phyloP scores from a whole-genome alignment of 2,797 vertebrate genomes.

The Lerista edwardsae region DNA sequence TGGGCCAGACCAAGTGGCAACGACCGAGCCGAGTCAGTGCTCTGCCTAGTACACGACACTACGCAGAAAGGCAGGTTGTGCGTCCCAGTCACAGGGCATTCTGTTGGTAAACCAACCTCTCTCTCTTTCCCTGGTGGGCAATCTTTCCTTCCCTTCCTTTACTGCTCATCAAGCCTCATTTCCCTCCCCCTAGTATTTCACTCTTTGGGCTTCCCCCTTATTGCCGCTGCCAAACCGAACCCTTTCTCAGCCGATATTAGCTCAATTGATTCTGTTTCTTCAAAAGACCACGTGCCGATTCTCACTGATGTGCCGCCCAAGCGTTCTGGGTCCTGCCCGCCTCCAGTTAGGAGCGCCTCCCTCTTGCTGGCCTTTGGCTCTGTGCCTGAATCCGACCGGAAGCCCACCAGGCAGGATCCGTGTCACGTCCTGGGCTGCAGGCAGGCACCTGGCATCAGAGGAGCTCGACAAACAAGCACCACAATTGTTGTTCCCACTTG shows the following conservation, averaged over 20 bases:
- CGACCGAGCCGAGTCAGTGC: too few species aligned
- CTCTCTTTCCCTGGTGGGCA: neutral
- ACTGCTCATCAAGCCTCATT: too few species aligned
- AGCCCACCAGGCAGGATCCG: neutral
- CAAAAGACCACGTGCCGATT: neutral
- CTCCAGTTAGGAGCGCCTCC: neutral
- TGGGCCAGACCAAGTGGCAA: too few species aligned
- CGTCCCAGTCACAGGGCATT: too few species aligned
- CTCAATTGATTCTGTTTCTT: neutral
- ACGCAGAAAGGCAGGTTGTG: too few species aligned
- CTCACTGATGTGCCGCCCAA: neutral
- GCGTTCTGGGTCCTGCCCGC: neutral
- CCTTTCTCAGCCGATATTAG: too few species aligned
- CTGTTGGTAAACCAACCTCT: too few species aligned
- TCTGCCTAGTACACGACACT: too few species aligned
- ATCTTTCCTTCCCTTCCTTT: neutral
- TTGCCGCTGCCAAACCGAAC: neutral
- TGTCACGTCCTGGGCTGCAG: too few species aligned
- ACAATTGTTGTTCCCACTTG: neutral
- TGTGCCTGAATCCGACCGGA: neutral
- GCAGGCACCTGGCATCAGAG: too few species aligned
- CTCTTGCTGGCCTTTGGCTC: neutral
- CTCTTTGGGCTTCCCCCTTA: neutral
- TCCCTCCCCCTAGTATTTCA: neutral
- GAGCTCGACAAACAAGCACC: accelerated